Conservation (phyloP, 1,140 invertebrate species). For the Zaprionus nigranus region DNA sequence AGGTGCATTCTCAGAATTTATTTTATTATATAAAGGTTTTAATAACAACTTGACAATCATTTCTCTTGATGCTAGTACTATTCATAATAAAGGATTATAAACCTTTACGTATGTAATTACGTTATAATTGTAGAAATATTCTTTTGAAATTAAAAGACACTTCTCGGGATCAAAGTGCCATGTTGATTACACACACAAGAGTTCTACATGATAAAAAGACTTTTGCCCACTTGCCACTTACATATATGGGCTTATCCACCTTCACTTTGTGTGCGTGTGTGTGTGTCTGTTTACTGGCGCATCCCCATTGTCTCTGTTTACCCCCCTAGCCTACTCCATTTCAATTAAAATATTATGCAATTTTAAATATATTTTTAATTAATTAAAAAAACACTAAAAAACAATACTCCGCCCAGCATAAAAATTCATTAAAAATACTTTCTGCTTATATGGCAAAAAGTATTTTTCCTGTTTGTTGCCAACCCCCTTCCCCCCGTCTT, state of each 20-base stretch:
- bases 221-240: background rate
- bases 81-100: background rate
- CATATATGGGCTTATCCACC: background rate
- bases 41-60: too few species aligned
- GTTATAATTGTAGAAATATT: background rate
- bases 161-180: constrained; percentile 1
- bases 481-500: constrained; percentile 24
- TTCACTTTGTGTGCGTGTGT: background rate
- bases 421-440: constrained; percentile 79
- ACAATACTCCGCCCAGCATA: constrained; percentile 51
- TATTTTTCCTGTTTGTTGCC: constrained; percentile 60
- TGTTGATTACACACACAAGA: background rate
- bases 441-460: constrained; percentile 68
- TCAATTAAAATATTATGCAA: constrained; percentile 70
- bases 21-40: too few species aligned
- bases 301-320: background rate
- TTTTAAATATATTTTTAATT: constrained; percentile 79
- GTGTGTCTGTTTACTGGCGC: background rate
- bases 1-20: too few species aligned
- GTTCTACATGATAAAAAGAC: constrained; percentile 6
- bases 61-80: too few species aligned
- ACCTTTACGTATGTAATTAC: background rate
- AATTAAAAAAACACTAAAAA: constrained; percentile 75
- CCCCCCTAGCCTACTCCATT: constrained; percentile 35
- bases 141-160: constrained; percentile 1